Base-by-base conservation (phyloP, 2,888 invertebrate genomes). In the Ectropis crepuscularia region DNA sequence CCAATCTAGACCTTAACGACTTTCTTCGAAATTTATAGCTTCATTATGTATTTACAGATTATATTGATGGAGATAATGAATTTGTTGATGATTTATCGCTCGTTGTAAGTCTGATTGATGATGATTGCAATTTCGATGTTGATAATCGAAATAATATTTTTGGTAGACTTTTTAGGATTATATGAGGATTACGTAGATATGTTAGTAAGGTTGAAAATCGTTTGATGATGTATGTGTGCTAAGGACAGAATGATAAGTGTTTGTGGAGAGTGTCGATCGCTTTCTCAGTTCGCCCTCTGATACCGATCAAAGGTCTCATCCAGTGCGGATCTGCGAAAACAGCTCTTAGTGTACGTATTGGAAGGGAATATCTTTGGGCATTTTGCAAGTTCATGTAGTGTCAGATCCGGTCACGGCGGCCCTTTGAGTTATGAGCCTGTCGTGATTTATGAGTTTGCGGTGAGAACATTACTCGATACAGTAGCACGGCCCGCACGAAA, bases 291-390 rank as follows among this genome's bases (percentile, higher is more conserved):
- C 80, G 76, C 83, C 81, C 83, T 82, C 77, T 77, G 85, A 89
- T 88, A 85, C 80, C 82, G 85, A 90, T 88, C 87, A 85, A 82
- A 85, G 82, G 84, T 83, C 81, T 82, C 82, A 83, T 82, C 82
- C 46, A 60, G 77, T 73, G 69, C 41, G 74, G 79, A 78, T 81
- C 79, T 77, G 80, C 82, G 80, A 86, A 85, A 86, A 81, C 75
- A 78, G 74, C 78, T 78, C 79, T 79, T 79, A 78, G 77, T 75
- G 77, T 78, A 71, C 74, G 75, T 70, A 69, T 73, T 75, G 72
- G 65, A 72, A 75, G 76, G 81, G 82, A 82, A 85, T 85, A 82
- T 81, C 77, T 85, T 85, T 85, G 55, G 60, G 83, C 85, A 82
- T 85, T 86, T 83, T 76, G 79, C 78, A 75, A 83, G 80, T 85